Conservation (phyloP, 2,888 invertebrate species). For the Drosophila aldrichi region DNA sequence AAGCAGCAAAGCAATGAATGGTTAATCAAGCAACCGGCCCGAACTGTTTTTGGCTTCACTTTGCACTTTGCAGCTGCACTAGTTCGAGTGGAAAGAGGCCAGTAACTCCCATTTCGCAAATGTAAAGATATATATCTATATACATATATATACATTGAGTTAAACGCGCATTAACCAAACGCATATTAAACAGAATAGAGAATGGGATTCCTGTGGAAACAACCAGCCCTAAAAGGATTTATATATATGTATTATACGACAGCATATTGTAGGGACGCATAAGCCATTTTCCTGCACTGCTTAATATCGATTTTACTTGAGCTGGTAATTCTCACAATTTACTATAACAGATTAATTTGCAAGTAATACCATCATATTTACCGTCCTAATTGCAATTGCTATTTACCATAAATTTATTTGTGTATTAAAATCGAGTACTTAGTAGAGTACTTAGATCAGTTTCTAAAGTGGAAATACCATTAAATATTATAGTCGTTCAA, state of each 20-base stretch:
- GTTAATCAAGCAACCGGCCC: conserved; percentile 76
- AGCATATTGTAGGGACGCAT: background rate
- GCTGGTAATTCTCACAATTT: too few relatives aligned
- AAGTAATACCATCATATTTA: too few relatives aligned
- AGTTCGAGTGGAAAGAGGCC: conserved; percentile 35
- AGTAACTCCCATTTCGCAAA: conserved; percentile 38
- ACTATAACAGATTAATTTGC: too few relatives aligned
- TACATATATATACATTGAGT: conserved; percentile 44
- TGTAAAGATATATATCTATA: conserved; percentile 29
- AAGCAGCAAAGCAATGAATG: conserved; percentile 79
- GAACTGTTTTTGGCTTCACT: conserved; percentile 75
- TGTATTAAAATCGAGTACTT: too few relatives aligned
- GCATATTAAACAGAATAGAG: conserved; percentile 50
- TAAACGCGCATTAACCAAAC: conserved; percentile 59
- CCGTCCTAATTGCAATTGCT: too few relatives aligned
- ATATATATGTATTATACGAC: conserved; percentile 45
- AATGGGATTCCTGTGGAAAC: conserved; percentile 31
- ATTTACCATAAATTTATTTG: too few relatives aligned
- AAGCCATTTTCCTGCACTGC: too few relatives aligned
- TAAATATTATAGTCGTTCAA: too few relatives aligned
- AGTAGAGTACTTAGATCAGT: too few relatives aligned
- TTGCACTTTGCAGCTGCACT: conserved; percentile 66
- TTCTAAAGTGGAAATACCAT: too few relatives aligned
- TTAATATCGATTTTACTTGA: too few relatives aligned
- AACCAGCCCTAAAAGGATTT: conserved; percentile 26